Evolutionary conservation across 2,113 vertebrate genomes (phyloP).

Genomic region (Psittacus erithacus): DNA sequence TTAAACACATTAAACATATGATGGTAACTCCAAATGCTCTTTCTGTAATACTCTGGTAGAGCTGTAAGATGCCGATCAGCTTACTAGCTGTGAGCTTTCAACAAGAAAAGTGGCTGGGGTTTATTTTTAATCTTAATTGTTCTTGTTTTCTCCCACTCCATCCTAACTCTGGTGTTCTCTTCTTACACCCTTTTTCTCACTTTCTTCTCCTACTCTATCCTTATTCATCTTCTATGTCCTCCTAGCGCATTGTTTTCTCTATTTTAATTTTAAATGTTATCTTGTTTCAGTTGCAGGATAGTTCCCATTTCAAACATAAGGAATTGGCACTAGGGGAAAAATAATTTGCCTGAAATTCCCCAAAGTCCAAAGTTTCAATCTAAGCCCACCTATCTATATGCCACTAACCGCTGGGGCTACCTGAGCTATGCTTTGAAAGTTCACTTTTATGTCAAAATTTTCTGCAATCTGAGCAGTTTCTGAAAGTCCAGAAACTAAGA

Average conservation of each 20-base stretch:
- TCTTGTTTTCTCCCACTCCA: background rate
- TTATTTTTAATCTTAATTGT: constrained; percentile 41
- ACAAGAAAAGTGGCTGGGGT: background rate
- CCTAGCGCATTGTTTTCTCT: background rate
- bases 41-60: background rate
- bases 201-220: background rate
- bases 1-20: background rate
- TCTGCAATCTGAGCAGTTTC: background rate
- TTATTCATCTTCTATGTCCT: background rate
- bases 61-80: background rate
- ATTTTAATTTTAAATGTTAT: background rate
- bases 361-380: background rate
- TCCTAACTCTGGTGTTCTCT: constrained; percentile 13
- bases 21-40: background rate
- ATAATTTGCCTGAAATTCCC: background rate
- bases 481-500: background rate
- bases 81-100: background rate
- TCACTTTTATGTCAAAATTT: background rate
- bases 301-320: background rate
- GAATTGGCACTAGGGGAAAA: background rate
- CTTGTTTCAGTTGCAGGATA: background rate
- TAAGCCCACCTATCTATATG: background rate
- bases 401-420: background rate
- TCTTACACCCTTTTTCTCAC: background rate
- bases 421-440: background rate